These are phyloP conservation scores for Pipistrellus pipistrellus DNA, from an alignment of 2,797 vertebrate genomes.

Conservation along the genomic window DNA sequence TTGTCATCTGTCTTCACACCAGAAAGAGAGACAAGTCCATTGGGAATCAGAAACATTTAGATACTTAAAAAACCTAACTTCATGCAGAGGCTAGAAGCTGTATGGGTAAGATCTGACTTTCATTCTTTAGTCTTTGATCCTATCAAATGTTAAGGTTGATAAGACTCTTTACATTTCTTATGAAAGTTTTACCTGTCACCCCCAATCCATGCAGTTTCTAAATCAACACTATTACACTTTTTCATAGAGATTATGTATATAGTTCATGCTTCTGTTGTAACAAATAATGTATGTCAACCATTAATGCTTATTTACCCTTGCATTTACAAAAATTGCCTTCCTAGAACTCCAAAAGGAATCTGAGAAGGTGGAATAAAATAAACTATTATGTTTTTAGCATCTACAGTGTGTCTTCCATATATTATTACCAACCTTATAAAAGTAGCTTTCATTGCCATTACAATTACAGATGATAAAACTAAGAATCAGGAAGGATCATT, in stretches of 20 bases:
- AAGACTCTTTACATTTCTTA: background rate
- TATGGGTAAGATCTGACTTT: background rate
- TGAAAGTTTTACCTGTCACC: background rate
- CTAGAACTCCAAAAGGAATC: constrained; percentile 5
- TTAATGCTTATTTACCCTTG: background rate
- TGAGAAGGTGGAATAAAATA: background rate
- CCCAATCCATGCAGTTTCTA: background rate
- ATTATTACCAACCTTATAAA: background rate
- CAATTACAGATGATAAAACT: background rate
- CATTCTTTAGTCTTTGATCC: background rate
- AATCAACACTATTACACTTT: background rate
- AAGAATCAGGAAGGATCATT: background rate
- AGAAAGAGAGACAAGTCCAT: background rate
- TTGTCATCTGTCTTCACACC: background rate
- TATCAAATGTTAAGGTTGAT: background rate
- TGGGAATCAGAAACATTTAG: background rate
- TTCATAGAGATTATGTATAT: background rate
- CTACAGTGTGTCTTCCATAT: background rate
- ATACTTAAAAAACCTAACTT: background rate
- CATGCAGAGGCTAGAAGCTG: background rate
- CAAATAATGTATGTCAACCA: constrained; percentile 8
- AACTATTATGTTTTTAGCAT: background rate
- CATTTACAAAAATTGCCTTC: background rate
- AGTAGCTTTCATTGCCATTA: background rate
- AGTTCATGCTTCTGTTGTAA: background rate